Conservation (phyloP, 1,140 invertebrate species). For the Aphis gossypii region DNA sequence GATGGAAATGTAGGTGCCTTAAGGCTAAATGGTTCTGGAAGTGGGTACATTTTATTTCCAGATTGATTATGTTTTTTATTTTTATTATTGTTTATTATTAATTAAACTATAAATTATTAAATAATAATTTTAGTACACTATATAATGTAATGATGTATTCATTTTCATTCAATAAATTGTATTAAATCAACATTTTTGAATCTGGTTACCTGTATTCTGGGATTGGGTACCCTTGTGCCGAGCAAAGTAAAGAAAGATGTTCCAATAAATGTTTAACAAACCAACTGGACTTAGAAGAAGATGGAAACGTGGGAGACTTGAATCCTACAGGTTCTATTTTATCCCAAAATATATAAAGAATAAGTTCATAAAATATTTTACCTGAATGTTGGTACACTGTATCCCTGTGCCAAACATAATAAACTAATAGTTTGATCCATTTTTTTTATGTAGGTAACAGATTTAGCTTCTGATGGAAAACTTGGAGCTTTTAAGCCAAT, state of each 20-base stretch:
- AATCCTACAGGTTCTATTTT: conserved; percentile 69
- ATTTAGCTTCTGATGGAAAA: conserved; percentile 66
- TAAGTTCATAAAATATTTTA: conserved; percentile 64
- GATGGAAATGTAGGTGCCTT: conserved; percentile 74
- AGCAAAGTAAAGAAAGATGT: conserved; percentile 68
- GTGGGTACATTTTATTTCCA: conserved; percentile 58
- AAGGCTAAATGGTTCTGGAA: conserved; percentile 72
- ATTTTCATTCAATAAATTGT: not conserved
- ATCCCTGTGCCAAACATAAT: conserved; percentile 73
- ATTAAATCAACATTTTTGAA: conserved; percentile 41
- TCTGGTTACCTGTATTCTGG: conserved; percentile 72
- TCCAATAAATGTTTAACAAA: conserved; percentile 61
- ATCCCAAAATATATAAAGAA: conserved; percentile 51
- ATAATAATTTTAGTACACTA: not conserved
- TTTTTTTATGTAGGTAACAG: conserved; percentile 62
- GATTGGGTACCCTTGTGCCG: conserved; percentile 74
- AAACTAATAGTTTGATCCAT: conserved; percentile 64
- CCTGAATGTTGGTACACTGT: conserved; percentile 74
- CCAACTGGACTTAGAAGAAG: conserved; percentile 65
- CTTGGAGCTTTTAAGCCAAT: conserved; percentile 66
- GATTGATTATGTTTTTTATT: not conserved
- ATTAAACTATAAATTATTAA: not conserved
- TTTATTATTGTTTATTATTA: not conserved
- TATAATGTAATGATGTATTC: not conserved
- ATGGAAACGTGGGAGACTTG: conserved; percentile 66